Base-by-base conservation (phyloP, 2,797 vertebrate species). In the Sebastiscus albofasciatus region DNA sequence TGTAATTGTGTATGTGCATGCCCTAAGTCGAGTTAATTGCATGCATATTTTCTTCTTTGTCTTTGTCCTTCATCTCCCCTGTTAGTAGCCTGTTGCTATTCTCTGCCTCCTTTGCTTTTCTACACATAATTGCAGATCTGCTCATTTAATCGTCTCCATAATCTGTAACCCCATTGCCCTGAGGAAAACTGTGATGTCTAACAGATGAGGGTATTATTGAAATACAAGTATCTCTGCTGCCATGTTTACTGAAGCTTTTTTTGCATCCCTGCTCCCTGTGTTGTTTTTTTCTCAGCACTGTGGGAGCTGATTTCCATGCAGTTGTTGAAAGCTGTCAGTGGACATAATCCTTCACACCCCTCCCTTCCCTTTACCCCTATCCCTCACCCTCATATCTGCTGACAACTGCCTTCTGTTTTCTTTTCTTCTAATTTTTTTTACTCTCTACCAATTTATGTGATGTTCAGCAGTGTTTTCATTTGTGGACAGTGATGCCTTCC, bases 241-340 rank as follows among this genome's bases (percentile, higher is more conserved):
- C 10, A 12, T 71, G 58, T 80, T 68, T 62, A 13, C 64, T 82
- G 27, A 16, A 61, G 7, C 34, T 71, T n/a, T 74, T 26, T 74
- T 26, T 74, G 14, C 60, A 60, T 33, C 67, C 14, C 31, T 67
- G 8, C 20, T 75, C 29, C n/a, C 58, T 83, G 24, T 83, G 22
- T 88, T 81, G 74, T 59, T 34, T 70, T 70, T 70, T 79, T 24
- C 73, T 72, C 81, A 55, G 70, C 16, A 4, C 61, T 22, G 2
- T 79, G 58, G 59, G 54, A 82, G 69, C 65, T 56, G 49, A 64
- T 72, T 84, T 20, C 12, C 59, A 39, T 67, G 49, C 70, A 77
- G 76, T 77, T 84, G 84, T 69, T 78, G 27, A 81, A 79, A 82
- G 65, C 52, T 82, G 36, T 77, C 77, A 72, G 36, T 76, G 36